Base-by-base conservation (phyloP, 2,888 invertebrate species). In the Drosophila histrio region DNA sequence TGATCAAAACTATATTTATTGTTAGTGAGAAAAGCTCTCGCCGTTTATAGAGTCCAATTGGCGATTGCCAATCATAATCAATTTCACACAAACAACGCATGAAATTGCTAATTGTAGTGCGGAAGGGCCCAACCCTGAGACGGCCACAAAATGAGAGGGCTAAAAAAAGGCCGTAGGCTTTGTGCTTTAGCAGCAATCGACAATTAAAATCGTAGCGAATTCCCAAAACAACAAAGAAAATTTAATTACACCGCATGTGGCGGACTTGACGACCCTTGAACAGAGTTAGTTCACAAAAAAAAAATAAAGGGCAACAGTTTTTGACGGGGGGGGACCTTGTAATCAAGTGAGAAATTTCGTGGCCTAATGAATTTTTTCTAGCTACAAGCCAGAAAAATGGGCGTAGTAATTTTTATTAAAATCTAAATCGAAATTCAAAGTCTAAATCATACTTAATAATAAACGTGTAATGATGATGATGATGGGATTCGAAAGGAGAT, bases 171-270 rank as follows among this genome's bases (percentile, higher is more conserved):
- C 84, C 76, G 53, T 84, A 36, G 84, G 81, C 85, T 26, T n/a
- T n/a, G 50, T 71, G 61, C 79, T 50, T 44, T 56, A 58, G 61
- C 67, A 62, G 28, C 44, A 60, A 65, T 69, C 73, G 67, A 77
- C 86, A 83, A 83, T 83, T 83, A 83, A 83, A 83, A 73, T 83
- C 82, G 82, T 83, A 83, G 82, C 82, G 79, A 83, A 86, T 83
- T 83, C 77, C 79, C 78, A 85, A 70, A 36, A 65, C 75, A 82
- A 81, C 79, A 87, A 85, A 87, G 76, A 63, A 80, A 85, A 85
- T 85, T 87, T 85, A 85, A 85, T 85, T 85, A 87, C 80, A 66
- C 84, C 76, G 61, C 84, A 87, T 87, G 84, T 74, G 84, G 85
- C 71, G 69, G 58, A 44, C 58, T 41, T 49, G 62, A 28, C 69